Evolutionary conservation across 2,888 invertebrate species (phyloP), one percentile per base, ranked within the genome.

Genomic region (Cephus nigrinus): DNA sequence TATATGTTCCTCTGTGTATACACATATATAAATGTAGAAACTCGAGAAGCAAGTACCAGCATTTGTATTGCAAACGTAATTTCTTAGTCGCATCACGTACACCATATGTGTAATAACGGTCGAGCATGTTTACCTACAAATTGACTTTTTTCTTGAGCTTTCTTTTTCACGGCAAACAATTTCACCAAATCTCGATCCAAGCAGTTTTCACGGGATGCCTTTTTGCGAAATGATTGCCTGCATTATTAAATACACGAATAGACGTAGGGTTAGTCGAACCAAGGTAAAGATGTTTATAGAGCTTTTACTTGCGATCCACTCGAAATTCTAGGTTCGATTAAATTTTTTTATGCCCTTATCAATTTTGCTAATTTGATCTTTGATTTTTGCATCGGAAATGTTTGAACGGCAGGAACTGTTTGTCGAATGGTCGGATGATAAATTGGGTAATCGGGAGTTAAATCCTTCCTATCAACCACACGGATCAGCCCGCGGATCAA

Each of bases 21-120:
- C 30, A 35, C 68, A 73, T 71, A 72, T 75, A 23, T 68, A 36
- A 71, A 31, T 30, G 33, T 71, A 71, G 55, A 30, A 68, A 35
- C 11, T 34, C 35, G 68, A 76, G 55, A 40, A 40, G 40, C 40
- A 40, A 40, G 40, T 40, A 36, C 12, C 4, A 40, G 40, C 15
- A 15, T 5, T 40, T 40, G 55, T 55, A 55, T 23, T 55, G 55
- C 23, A 55, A 55, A 55, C 75, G 79, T 81, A 80, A 81, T 80
- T 78, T 68, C 77, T 75, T 78, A 84, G 80, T 82, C 81, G 71
- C 69, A 82, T 83, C 84, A 82, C 83, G 84, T 78, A 75, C 78
- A 36, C 77, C 80, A 80, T 81, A 78, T 77, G 81, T 82, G 80
- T 81, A 80, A 80, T 82, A 82, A 84, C 79, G 79, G 77, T 72